These are phyloP conservation scores for Halesus radiatus DNA, from an alignment of 1,140 invertebrate species.

Conservation along the genomic window DNA sequence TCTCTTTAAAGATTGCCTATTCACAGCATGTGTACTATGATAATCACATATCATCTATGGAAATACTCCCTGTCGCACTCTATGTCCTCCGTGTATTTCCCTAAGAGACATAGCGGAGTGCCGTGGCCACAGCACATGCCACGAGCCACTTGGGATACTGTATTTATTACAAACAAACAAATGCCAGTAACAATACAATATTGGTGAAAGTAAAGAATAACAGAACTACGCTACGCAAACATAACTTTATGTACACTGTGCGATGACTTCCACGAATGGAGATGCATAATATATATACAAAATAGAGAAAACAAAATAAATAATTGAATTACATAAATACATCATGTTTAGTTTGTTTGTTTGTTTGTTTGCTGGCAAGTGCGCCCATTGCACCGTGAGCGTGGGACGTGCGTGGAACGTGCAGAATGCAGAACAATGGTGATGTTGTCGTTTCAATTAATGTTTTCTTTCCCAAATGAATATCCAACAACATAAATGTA, in stretches of 20 bases:
- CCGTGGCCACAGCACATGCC: neutral
- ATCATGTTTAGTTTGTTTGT: conserved; percentile 2
- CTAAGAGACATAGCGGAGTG: neutral
- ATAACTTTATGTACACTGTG: conserved; percentile 53
- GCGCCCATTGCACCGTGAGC: neutral
- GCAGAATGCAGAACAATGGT: no score
- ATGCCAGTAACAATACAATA: conserved; percentile 10
- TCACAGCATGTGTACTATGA: conserved; percentile 5
- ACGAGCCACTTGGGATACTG: neutral
- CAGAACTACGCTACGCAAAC: conserved; percentile 39
- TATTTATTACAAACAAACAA: no score
- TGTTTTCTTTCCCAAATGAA: conserved; percentile 3
- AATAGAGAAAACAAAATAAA: conserved; percentile 34
- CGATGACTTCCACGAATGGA: conserved; percentile 23
- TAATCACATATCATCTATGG: neutral
- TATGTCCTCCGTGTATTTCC: neutral
- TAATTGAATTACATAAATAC: conserved; percentile 22
- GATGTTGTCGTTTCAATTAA: neutral
- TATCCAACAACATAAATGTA: conserved; percentile 5
- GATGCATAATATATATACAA: conserved; percentile 20
- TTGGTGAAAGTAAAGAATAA: conserved; percentile 15
- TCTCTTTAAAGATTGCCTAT: neutral
- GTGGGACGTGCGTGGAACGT: no score
- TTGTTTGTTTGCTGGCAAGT: conserved; percentile 20
- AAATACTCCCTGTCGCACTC: neutral